Evolutionary conservation across 2,113 vertebrate species (phyloP).

Genomic region (Excalfactoria chinensis): DNA sequence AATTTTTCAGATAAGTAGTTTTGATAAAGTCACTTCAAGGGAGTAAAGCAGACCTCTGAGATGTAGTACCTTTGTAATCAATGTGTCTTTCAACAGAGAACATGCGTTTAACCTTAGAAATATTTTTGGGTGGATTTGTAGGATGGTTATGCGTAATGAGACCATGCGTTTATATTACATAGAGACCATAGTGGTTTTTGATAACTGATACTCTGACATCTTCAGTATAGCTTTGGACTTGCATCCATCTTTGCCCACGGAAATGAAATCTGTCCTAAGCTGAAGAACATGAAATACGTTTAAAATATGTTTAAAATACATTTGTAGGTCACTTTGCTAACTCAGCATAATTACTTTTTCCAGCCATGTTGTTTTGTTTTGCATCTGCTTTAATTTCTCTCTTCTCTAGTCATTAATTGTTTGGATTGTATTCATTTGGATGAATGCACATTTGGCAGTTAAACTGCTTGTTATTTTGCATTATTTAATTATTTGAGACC

Average conservation of each 20-base stretch:
- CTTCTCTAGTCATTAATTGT: background rate
- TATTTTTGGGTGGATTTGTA: background rate
- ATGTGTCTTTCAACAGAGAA: background rate
- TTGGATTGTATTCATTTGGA: background rate
- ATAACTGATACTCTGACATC: background rate
- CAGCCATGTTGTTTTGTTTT: background rate
- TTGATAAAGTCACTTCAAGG: background rate
- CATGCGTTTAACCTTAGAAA: background rate
- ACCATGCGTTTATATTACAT: background rate
- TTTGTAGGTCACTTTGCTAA: background rate
- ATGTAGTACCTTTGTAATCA: background rate
- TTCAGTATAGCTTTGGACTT: background rate
- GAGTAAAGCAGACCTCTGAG: background rate
- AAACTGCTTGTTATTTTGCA: background rate
- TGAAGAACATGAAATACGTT: background rate
- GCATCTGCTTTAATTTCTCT: background rate
- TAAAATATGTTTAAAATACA: background rate
- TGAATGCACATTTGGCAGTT: background rate
- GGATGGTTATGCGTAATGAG: background rate
- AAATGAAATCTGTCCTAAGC: background rate
- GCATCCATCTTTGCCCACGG: background rate
- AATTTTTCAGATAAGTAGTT: background rate
- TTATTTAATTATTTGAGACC: background rate
- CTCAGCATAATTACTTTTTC: background rate
- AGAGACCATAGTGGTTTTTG: background rate